Conservation (phyloP, 2,113 vertebrate genomes). For the Drymodes brunneopygia region DNA sequence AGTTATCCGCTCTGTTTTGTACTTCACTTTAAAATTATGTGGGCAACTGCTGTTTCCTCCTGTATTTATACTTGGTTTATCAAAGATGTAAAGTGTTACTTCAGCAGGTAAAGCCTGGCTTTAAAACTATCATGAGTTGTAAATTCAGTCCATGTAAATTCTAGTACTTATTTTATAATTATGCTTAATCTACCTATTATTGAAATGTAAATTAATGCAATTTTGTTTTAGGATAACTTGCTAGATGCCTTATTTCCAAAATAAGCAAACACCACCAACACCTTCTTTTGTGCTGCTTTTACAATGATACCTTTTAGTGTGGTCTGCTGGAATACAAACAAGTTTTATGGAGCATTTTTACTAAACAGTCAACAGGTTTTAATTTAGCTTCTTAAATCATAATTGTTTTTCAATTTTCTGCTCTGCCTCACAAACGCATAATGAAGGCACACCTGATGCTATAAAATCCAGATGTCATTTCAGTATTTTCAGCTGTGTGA, state of each 20-base stretch:
- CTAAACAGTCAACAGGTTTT: constrained; percentile 38
- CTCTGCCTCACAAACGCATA: constrained; percentile 12
- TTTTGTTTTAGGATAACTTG: neutral
- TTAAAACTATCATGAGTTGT: neutral
- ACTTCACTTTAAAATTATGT: neutral
- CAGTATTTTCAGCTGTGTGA: neutral
- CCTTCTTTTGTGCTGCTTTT: neutral
- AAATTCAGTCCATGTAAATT: neutral
- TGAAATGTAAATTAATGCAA: neutral
- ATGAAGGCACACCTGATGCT: constrained; percentile 54
- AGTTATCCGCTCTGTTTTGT: neutral
- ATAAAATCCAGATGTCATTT: constrained; percentile 47
- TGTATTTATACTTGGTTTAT: neutral
- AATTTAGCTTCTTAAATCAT: constrained; percentile 49
- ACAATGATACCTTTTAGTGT: neutral
- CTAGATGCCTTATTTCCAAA: neutral
- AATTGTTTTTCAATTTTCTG: constrained; percentile 46
- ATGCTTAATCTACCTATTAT: neutral
- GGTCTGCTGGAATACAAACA: neutral
- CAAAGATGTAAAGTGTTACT: neutral
- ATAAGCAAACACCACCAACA: neutral
- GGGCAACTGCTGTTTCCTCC: neutral
- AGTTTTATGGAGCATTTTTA: constrained; percentile 27
- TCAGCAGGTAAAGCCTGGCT: neutral
- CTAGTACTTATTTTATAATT: neutral